A percentile compares a stretch with the other conserved stretches of the same genome.
phyloP scores from a whole-genome alignment of 2,797 vertebrate genomes.

The Phalanger gymnotis region DNA sequence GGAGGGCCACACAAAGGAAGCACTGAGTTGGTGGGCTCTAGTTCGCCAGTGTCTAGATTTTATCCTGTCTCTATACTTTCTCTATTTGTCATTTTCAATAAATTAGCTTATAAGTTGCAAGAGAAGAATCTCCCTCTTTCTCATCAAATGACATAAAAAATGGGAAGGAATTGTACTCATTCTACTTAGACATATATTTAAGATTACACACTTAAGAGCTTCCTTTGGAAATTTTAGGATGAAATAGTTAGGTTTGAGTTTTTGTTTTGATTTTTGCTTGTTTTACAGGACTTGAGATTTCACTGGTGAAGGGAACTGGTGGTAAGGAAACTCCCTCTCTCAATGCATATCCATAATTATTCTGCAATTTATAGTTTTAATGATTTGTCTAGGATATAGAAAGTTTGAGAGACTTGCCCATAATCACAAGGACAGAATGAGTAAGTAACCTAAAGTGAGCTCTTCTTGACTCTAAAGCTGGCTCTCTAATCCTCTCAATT shows the following conservation, averaged over 20 bases:
- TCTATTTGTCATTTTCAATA: neutral
- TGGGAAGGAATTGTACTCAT: conserved; percentile 8
- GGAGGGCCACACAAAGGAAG: neutral
- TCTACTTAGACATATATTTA: neutral
- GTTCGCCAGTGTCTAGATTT: neutral
- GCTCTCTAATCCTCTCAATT: too few species aligned
- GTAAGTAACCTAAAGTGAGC: neutral
- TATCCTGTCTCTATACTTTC: neutral
- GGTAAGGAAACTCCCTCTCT: neutral
- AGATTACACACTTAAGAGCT: neutral
- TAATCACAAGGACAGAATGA: neutral
- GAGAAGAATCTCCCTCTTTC: neutral
- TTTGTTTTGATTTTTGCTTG: neutral
- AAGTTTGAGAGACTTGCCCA: neutral
- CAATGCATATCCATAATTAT: neutral
- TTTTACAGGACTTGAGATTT: neutral
- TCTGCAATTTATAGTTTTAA: neutral
- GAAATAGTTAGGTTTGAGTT: neutral
- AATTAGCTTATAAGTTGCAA: neutral
- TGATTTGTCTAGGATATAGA: neutral
- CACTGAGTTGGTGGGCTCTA: neutral
- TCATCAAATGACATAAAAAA: neutral
- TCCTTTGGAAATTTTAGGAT: neutral
- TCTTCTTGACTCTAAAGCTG: neutral
- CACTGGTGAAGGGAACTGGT: neutral